Conservation (phyloP, 2,888 invertebrate genomes). For the Craniophora ligustri region DNA sequence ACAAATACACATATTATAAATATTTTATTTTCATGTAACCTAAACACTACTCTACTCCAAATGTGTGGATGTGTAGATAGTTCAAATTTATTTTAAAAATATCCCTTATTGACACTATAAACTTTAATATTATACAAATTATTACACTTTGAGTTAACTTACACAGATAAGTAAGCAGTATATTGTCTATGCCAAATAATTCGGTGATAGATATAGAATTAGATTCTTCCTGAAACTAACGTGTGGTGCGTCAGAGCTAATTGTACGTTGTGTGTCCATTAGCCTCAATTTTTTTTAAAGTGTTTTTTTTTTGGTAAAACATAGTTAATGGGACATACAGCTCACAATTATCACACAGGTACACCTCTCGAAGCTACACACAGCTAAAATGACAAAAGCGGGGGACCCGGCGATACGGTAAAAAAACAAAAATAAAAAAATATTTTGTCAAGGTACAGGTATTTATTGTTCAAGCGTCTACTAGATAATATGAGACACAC, state of each 20-base stretch:
- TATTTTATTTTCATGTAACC: slow-evolving; percentile 59
- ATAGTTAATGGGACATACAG: slow-evolving; percentile 1
- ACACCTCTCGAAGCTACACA: slow-evolving; percentile 4
- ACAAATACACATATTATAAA: slow-evolving; percentile 54
- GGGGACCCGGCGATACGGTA: slow-evolving; percentile 20
- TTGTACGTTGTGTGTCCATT: slow-evolving; percentile 1
- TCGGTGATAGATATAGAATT: background rate
- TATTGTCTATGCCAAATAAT: slow-evolving; percentile 27
- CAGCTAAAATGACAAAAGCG: slow-evolving; percentile 18
- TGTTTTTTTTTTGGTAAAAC: too few species aligned
- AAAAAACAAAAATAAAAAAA: slow-evolving; percentile 59
- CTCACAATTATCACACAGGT: slow-evolving; percentile 6
- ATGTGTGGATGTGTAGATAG: slow-evolving; percentile 49
- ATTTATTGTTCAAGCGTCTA: slow-evolving; percentile 88
- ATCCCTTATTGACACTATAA: slow-evolving; percentile 38
- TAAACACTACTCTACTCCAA: slow-evolving; percentile 54
- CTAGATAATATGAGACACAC: slow-evolving; percentile 82
- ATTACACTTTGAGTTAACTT: slow-evolving; percentile 40
- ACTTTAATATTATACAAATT: slow-evolving; percentile 44
- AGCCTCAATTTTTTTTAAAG: too few species aligned
- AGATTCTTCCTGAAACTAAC: background rate
- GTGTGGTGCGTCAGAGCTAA: background rate
- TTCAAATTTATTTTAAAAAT: slow-evolving; percentile 46
- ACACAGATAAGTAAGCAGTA: slow-evolving; percentile 34
- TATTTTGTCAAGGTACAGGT: slow-evolving; percentile 80